Percentiles rank a stretch among this genome's conserved stretches.
phyloP scores from a whole-genome alignment of 1,140 invertebrate species.

The Orchestia grillus region DNA sequence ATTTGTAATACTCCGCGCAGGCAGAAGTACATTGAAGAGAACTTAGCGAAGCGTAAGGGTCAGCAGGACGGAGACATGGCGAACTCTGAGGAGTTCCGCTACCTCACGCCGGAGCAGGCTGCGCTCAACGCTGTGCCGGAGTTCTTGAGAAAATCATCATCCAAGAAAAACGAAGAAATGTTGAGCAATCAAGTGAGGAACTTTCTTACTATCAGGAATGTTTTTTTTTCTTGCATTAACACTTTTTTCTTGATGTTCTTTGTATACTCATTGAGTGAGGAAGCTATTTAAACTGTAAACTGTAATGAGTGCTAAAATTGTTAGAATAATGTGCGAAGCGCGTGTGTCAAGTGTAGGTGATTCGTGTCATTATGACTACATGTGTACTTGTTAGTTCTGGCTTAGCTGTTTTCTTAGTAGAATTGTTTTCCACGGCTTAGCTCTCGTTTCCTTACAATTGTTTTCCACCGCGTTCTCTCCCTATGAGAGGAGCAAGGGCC shows the following conservation, averaged over 20 bases:
- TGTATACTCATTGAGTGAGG: no score
- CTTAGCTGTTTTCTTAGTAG: no score
- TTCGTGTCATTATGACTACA: no score
- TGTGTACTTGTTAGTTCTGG: no score
- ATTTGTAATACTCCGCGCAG: conserved; percentile 71
- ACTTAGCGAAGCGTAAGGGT: conserved; percentile 89
- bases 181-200: conserved; percentile 84
- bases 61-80: conserved; percentile 72
- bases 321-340: no score
- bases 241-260: background rate
- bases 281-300: no score
- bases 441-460: no score
- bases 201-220: background rate
- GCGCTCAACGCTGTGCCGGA: conserved; percentile 88
- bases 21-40: conserved; percentile 97
- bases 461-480: no score
- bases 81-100: conserved; percentile 72
- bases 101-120: conserved; percentile 88
- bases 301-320: no score
- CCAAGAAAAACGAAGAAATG: conserved; percentile 95
- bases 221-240: background rate
- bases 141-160: conserved; percentile 84
- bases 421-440: no score
- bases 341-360: no score
- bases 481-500: no score